Evolutionary conservation across 1,140 invertebrate species (phyloP).

Genomic region (Drosophila repletoides): DNA sequence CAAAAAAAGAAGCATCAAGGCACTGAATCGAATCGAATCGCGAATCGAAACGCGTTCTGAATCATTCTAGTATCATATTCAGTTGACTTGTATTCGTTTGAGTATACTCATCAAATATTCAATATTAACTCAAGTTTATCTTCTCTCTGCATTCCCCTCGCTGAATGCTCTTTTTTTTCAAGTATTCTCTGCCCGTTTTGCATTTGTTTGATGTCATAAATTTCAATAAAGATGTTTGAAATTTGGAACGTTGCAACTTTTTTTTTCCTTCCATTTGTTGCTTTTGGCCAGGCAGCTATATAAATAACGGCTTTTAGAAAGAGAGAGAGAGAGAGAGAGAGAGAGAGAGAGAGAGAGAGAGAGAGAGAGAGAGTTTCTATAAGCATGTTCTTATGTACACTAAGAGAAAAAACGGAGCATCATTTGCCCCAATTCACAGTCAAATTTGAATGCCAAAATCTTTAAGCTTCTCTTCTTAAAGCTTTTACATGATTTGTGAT

Average conservation of each 20-base stretch:
- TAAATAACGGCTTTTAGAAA: conserved; percentile 8
- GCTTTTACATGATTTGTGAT: too few relatives aligned
- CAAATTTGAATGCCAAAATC: too few relatives aligned
- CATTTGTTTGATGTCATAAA: conserved; percentile 17
- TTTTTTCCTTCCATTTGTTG: too few relatives aligned
- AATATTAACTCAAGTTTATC: neutral
- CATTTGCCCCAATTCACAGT: too few relatives aligned
- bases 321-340: neutral
- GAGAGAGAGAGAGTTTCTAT: conserved; percentile 1
- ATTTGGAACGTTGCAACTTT: conserved; percentile 22
- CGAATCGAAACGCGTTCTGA: conserved; percentile 54
- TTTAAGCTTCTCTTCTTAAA: too few relatives aligned
- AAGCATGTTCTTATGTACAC: too few relatives aligned
- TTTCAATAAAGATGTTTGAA: conserved; percentile 21
- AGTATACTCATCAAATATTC: neutral
- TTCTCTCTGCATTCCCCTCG: neutral
- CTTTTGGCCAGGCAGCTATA: neutral
- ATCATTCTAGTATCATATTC: conserved; percentile 3
- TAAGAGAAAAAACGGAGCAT: too few relatives aligned
- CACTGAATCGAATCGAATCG: neutral
- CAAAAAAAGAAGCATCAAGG: conserved; percentile 45
- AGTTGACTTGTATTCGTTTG: neutral
- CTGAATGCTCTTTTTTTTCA: neutral
- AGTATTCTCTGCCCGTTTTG: conserved; percentile 12
- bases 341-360: neutral